A percentile compares a stretch with the other conserved stretches of the same genome.
phyloP scores from a whole-genome alignment of 2,113 vertebrate genomes.

The Mus pahari region DNA sequence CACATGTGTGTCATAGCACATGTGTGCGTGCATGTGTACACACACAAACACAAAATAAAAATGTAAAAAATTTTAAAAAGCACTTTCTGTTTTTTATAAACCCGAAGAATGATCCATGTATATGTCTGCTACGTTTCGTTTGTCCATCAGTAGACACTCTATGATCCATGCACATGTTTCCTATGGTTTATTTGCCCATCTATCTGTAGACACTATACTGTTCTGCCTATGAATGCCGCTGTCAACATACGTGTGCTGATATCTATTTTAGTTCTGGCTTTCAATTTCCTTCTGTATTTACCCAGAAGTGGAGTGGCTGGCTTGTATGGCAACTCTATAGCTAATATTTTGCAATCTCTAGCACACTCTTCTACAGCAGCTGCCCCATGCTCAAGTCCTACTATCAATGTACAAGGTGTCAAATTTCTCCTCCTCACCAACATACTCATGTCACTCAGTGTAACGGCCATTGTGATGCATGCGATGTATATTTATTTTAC shows the following conservation, averaged over 20 bases:
- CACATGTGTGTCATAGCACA: neutral
- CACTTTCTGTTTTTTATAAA: neutral
- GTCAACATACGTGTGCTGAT: neutral
- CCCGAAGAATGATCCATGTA: neutral
- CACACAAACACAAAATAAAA: neutral
- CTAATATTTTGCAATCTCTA: neutral
- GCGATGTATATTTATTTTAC: neutral
- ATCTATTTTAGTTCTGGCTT: neutral
- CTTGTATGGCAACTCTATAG: neutral
- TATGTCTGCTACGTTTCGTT: neutral
- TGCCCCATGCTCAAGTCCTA: neutral
- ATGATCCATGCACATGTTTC: neutral
- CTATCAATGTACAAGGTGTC: neutral
- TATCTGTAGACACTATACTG: neutral
- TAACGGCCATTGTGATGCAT: neutral
- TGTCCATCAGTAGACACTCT: no score
- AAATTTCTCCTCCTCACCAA: neutral
- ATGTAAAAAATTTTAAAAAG: neutral
- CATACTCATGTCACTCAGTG: neutral
- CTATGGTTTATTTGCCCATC: neutral
- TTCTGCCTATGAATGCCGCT: neutral
- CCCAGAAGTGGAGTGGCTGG: neutral
- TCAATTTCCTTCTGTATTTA: neutral
- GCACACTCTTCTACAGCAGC: neutral
- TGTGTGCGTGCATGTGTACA: neutral